Evolutionary conservation across 2,888 invertebrate genomes (phyloP), one percentile per base, ranked within the genome.

Genomic region (Ophraella communa): DNA sequence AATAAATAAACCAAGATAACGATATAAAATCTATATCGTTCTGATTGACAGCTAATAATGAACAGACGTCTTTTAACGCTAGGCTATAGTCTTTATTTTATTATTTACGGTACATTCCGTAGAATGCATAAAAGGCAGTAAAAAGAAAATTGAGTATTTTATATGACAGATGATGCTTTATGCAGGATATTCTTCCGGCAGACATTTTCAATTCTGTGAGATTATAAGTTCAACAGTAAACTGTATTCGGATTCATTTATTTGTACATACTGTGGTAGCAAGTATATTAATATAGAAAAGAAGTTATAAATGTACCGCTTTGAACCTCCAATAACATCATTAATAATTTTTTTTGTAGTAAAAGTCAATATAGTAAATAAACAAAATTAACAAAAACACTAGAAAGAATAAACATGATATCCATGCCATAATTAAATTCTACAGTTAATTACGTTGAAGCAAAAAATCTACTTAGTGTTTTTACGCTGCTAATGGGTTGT

Each of bases 1-100:
- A 49, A 58, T 49, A 23, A 49, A 58, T 24, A 49, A 39, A 58
- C 49, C 49, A 58, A 58, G 35, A 58, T 17, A 55, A 42, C 47
- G 58, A 49, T 51, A 49, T 58, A n/a, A 55, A 42, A 55, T 53
- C 17, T 20, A 44, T 24, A 10, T 10, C 30, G 44, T 56, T 18
- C 56, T 56, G 56, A 56, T 45, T 56, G 24, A 56, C 27, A 20
- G 39, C 45, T 44, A 56, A 56, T 27, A 56, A 3, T 44, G 27
- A 10, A 20, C 20, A 5, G 17, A 11, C 27, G 30, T 54, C 23
- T 56, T 30, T 30, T 56, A 56, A 45, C 24, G 17, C 56, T 30
- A 27, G n/a, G 8, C 3, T 20, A 39, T 39, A 54, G 27, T 44
- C 45, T 24, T 14, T 4, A 39, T 54, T 54, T 54, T 56, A 56